Conservation (phyloP, 1,140 invertebrate species). For the Hirudo medicinalis region DNA sequence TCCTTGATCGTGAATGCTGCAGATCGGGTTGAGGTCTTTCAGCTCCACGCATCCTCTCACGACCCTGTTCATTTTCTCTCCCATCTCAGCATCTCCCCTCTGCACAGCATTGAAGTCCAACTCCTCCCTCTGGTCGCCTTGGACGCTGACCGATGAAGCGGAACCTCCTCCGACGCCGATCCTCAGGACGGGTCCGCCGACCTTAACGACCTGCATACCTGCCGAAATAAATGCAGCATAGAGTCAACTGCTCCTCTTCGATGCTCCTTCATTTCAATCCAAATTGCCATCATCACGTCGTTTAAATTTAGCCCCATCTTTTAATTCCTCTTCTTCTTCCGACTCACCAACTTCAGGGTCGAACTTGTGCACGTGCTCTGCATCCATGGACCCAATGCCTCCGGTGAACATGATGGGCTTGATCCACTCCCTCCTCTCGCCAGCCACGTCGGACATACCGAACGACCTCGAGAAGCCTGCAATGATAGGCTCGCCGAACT, state of each 20-base stretch:
- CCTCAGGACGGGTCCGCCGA: constrained; percentile 84
- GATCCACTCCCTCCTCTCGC: constrained; percentile 73
- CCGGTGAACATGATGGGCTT: constrained; percentile 99
- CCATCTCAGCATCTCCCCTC: constrained; percentile 95
- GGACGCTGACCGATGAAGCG: constrained; percentile 82
- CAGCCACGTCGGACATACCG: constrained; percentile 55
- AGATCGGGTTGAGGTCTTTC: constrained; percentile 68
- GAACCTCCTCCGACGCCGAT: constrained; percentile 94
- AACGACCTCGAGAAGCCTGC: constrained; percentile 80
- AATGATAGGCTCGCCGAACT: constrained; percentile 92
- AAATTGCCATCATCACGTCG: too few species aligned
- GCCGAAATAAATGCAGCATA: constrained; percentile 1
- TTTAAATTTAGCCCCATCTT: too few species aligned
- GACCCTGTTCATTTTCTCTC: constrained; percentile 85
- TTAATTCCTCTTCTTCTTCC: too few species aligned
- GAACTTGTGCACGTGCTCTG: constrained; percentile 60
- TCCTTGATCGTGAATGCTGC: constrained; percentile 88
- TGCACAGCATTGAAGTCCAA: constrained; percentile 92
- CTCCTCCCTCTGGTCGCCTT: constrained; percentile 66
- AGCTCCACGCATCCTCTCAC: constrained; percentile 79
- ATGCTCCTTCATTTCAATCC: not conserved
- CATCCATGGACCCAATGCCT: constrained; percentile 77
- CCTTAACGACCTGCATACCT: constrained; percentile 61
- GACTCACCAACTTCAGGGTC: constrained; percentile 51
- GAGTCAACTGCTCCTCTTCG: not conserved